Conservation (phyloP, 2,113 vertebrate genomes). For the Cercocebus atys region DNA sequence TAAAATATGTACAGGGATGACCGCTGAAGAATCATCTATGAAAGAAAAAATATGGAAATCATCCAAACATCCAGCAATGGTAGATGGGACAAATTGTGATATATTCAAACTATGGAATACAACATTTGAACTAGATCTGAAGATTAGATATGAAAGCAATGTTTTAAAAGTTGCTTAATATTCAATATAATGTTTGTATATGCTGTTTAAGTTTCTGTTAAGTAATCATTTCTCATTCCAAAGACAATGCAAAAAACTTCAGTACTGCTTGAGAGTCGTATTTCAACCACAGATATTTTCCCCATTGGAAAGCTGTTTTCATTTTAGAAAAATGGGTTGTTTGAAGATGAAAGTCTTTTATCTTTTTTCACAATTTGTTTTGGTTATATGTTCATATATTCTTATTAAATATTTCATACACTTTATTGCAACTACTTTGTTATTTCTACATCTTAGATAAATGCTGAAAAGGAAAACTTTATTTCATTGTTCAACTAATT, state of each 20-base stretch:
- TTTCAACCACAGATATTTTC: conserved; percentile 80
- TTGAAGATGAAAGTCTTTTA: conserved; percentile 79
- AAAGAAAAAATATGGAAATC: background rate
- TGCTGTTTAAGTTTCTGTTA: conserved; percentile 91
- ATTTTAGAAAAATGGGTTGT: conserved; percentile 80
- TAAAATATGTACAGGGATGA: background rate
- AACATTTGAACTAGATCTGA: background rate
- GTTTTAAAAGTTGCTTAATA: background rate
- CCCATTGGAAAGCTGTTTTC: conserved; percentile 76
- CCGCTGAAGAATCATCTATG: background rate
- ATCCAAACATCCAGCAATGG: background rate
- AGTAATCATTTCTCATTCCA: conserved; percentile 93
- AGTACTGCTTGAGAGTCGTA: conserved; percentile 81
- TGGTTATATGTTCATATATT: conserved; percentile 80
- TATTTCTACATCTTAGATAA: conserved; percentile 84
- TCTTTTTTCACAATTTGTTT: conserved; percentile 79
- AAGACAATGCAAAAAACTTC: conserved; percentile 84
- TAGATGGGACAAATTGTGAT: background rate
- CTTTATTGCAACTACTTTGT: conserved; percentile 83
- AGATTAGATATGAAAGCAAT: background rate
- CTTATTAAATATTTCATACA: conserved; percentile 86
- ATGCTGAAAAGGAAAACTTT: conserved; percentile 81
- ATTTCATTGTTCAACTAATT: conserved; percentile 82
- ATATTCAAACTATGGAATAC: background rate
- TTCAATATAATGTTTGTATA: conserved; percentile 86